Evolutionary conservation across 2,888 invertebrate genomes (phyloP), one percentile per base, ranked within the genome.

Genomic region (Schizaphis graminum): DNA sequence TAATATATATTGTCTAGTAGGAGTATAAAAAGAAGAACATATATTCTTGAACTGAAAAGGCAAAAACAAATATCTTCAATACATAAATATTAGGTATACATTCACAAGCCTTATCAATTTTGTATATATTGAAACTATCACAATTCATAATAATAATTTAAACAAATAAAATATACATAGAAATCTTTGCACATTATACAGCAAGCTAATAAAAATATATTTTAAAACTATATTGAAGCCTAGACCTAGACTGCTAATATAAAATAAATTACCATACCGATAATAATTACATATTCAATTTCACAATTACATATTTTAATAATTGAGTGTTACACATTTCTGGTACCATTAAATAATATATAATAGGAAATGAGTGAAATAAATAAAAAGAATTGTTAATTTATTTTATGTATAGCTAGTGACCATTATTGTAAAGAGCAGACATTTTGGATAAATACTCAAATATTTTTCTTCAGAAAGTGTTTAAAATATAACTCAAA

Each of bases 41-140:
- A 94, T 67, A 86, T 91, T 53, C 28, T 93, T 90, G 84, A 90
- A 90, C 47, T 90, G 84, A 93, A 89, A 89, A 93, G 67, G 77
- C 84, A 93, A 93, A 93, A 93, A 93, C 89, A 89, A 93, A 61
- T 90, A 85, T 90, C 84, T 93, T 93, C 85, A 89, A 47, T 93
- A 90, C 35, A 94, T 90, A 94, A 86, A 86, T 94, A 94, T 89
- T 89, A 77, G 77, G 77, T 77, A 89, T 93, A 93, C 85, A 91
- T 94, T 94, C 94, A 94, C 94, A 94, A 94, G 94, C 94, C 94
- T 94, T 94, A 94, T 85, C 44, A 90, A 57, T 47, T 91, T 94
- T 90, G 28, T 86, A 90, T 85, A 89, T 89, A 61, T 85, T 93
- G 90, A 94, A 91, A 94, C 94, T 94, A 94, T 94, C 94, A 94